Evolutionary conservation across 2,797 vertebrate species (phyloP).

Genomic region (Xenentodon cancila): DNA sequence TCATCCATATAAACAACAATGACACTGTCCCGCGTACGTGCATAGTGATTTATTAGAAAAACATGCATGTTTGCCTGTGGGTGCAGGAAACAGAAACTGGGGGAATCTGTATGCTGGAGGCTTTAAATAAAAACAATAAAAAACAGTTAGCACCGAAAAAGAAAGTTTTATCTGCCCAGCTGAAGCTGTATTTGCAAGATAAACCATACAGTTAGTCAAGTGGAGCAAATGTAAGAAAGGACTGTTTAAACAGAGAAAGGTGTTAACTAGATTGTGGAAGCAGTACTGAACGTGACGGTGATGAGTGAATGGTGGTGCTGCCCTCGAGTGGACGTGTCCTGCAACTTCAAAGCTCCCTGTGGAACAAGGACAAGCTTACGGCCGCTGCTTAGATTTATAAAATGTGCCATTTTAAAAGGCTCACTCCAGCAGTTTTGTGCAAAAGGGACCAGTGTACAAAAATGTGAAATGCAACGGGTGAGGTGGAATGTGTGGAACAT

Average conservation of each 20-base stretch:
- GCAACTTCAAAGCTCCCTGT: background rate
- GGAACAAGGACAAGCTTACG: background rate
- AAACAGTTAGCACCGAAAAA: background rate
- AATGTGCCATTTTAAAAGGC: background rate
- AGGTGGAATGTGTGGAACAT: no score
- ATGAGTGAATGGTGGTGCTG: constrained; percentile 34
- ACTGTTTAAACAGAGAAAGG: background rate
- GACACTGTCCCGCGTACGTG: no score
- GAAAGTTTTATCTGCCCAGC: background rate
- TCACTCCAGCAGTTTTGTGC: no score
- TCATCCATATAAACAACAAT: no score
- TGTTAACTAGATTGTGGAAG: background rate
- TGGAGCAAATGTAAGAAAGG: constrained; percentile 3
- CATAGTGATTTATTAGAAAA: no score
- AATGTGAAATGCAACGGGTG: no score
- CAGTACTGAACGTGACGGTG: background rate
- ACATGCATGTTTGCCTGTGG: no score
- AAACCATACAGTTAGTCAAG: constrained; percentile 14
- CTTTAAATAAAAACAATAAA: background rate
- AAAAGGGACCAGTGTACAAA: no score
- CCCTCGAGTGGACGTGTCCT: constrained; percentile 38
- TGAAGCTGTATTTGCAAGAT: background rate
- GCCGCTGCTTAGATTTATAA: no score
- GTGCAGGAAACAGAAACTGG: no score
- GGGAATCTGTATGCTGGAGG: no score